These are phyloP conservation scores for Ceyx margarethae DNA, from an alignment of 2,113 vertebrate species.

Conservation along the genomic window DNA sequence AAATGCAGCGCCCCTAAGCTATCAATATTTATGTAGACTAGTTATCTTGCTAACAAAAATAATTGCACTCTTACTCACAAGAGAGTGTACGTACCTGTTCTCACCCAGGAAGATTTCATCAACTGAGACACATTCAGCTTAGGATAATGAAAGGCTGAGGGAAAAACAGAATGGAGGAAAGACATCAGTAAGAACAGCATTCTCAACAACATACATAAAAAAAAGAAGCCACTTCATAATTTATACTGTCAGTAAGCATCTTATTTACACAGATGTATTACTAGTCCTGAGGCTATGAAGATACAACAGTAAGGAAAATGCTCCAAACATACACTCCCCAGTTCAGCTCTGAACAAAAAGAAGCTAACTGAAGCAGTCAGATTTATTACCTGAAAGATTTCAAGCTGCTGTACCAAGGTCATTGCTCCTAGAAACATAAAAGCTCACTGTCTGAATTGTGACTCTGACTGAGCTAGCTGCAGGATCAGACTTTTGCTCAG, in stretches of 20 bases:
- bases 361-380: neutral
- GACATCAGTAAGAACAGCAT: neutral
- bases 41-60: conserved; percentile 2
- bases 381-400: conserved; percentile 20
- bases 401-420: neutral
- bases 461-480: neutral
- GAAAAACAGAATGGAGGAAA: neutral
- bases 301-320: neutral
- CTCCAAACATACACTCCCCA: neutral
- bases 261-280: conserved; percentile 15
- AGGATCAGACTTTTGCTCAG: neutral
- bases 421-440: neutral
- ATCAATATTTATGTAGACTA: neutral
- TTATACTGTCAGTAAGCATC: conserved; percentile 36
- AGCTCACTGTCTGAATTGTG: neutral
- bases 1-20: neutral
- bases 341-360: neutral
- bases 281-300: conserved; percentile 19
- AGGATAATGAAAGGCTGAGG: conserved; percentile 91
- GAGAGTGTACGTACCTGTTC: conserved; percentile 83
- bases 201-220: conserved; percentile 1
- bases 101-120: conserved; percentile 93
- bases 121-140: conserved; percentile 89
- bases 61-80: neutral
- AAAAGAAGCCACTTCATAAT: conserved; percentile 35